These are phyloP conservation scores for Etheostoma cragini DNA, from an alignment of 2,113 vertebrate genomes.

Conservation along the genomic window DNA sequence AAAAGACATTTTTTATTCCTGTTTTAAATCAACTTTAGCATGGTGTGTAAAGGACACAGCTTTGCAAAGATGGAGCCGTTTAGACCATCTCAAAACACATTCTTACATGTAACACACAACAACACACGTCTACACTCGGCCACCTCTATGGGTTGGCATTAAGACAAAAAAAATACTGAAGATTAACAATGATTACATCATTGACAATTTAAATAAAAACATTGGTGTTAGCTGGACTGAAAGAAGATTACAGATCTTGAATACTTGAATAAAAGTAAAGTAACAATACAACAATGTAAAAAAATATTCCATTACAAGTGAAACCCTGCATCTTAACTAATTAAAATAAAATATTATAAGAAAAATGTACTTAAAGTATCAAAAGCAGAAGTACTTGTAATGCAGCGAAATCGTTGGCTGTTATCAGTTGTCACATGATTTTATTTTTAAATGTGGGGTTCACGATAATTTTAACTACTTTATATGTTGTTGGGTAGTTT, in stretches of 20 bases:
- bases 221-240: neutral
- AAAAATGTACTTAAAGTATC: neutral
- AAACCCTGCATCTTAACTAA: neutral
- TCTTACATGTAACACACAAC: neutral
- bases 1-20: too few relatives aligned
- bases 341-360: neutral
- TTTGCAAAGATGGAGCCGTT: neutral
- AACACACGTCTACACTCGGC: neutral
- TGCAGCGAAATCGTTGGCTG: neutral
- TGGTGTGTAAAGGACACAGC: neutral
- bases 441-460: neutral
- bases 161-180: neutral
- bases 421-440: neutral
- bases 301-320: neutral
- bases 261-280: neutral
- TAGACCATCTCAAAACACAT: neutral
- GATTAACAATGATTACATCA: neutral
- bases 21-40: too few relatives aligned
- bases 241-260: neutral
- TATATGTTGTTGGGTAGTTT: neutral
- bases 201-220: neutral
- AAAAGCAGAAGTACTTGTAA: neutral
- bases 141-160: neutral
- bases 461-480: neutral
- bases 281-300: neutral